These are phyloP conservation scores for Nasua narica DNA, from an alignment of 2,797 vertebrate species.

Conservation along the genomic window DNA sequence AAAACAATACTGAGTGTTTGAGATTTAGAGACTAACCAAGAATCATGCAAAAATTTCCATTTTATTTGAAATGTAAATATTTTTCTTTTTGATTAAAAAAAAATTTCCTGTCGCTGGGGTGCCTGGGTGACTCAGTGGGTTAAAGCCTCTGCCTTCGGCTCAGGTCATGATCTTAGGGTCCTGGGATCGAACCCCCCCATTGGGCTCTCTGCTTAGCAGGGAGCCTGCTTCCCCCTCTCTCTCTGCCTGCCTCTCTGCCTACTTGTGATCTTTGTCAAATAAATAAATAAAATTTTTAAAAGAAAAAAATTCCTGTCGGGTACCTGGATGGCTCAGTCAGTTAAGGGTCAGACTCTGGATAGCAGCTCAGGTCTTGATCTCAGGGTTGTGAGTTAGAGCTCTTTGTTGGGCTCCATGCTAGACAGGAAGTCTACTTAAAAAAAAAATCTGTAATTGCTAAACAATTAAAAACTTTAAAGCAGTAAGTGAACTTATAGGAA, in stretches of 20 bases:
- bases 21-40: neutral
- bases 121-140: neutral
- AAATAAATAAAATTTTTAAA: no score
- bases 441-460: neutral
- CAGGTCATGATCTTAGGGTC: no score
- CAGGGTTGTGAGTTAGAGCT: neutral
- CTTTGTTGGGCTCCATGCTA: neutral
- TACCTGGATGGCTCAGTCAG: neutral
- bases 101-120: neutral
- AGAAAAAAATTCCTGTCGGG: neutral
- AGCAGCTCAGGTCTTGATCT: neutral
- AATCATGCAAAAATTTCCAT: neutral
- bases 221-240: no score
- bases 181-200: no score
- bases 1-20: conserved; percentile 85
- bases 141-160: no score
- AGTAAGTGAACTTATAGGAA: conserved; percentile 51
- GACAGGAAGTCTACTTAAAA: neutral
- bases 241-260: no score
- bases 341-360: neutral
- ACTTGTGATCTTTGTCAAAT: no score
- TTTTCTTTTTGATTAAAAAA: conserved; percentile 49
- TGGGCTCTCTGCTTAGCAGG: no score
- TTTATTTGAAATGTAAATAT: conserved; percentile 68
- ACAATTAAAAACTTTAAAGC: conserved; percentile 22